Evolutionary conservation across 2,113 vertebrate genomes (phyloP).

Genomic region (Myodes glareolus): DNA sequence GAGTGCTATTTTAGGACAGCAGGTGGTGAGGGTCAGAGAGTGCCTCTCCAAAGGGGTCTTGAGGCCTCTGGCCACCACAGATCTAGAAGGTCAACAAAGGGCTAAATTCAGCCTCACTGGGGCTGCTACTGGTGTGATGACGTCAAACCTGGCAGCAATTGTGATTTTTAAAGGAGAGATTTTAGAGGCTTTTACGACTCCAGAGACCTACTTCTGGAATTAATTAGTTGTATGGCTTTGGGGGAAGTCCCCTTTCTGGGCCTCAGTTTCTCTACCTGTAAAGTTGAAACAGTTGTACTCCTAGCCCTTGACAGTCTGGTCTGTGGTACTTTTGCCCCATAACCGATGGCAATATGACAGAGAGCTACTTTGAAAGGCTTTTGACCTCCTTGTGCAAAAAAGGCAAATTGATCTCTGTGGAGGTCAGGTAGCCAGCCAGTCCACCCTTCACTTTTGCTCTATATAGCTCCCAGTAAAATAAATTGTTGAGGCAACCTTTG

Average conservation of each 20-base stretch:
- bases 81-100: slow-evolving; percentile 69
- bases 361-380: slow-evolving; percentile 52
- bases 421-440: neutral
- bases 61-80: slow-evolving; percentile 62
- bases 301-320: neutral
- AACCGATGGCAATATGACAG: neutral
- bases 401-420: neutral
- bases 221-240: slow-evolving; percentile 59
- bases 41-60: slow-evolving; percentile 63
- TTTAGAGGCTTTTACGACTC: slow-evolving; percentile 56
- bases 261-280: slow-evolving; percentile 52
- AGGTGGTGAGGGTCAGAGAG: slow-evolving; percentile 75
- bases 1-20: slow-evolving; percentile 70
- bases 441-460: slow-evolving; percentile 18
- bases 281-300: neutral
- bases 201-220: slow-evolving; percentile 49
- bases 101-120: slow-evolving; percentile 59
- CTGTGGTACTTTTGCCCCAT: slow-evolving; percentile 27
- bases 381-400: neutral
- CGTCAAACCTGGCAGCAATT: slow-evolving; percentile 46
- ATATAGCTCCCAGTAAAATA: neutral
- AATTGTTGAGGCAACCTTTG: neutral
- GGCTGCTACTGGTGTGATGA: slow-evolving; percentile 54
- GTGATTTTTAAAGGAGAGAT: slow-evolving; percentile 40
- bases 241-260: slow-evolving; percentile 14